Base-by-base conservation (phyloP, 2,113 vertebrate genomes). In the Malurus cyaneus region DNA sequence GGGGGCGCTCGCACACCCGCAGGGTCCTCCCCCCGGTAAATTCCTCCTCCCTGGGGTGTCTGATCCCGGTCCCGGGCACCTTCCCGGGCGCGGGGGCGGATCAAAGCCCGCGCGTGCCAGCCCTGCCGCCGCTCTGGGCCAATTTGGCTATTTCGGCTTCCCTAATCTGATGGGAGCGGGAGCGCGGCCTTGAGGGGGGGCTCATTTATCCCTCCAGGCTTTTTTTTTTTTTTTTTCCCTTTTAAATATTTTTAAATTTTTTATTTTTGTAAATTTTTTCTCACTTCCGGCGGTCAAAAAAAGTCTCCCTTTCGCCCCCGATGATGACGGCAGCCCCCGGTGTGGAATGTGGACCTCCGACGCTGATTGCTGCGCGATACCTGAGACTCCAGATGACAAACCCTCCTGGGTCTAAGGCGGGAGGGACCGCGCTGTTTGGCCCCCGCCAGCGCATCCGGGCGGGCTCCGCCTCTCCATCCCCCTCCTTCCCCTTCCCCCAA, bases 51-150 rank as follows among this genome's bases (percentile, higher is more conserved):
- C 88, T 23, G 88, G 86, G 94, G 77, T 83, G 94, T 93, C 82
- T 92, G 96, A 91, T 94, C 80, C 93, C 52, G 1, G 0, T 42
- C 72, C 89, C 93, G 3, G 91, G 21, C 60, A 80, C 91, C 89
- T 80, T 88, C 71, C 83, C 5, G 25, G 70, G 73, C 18, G 71
- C 28, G 93, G 93, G 92, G 95, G 93, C 0, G 74, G 93, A 96
- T 95, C 95, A 95, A 95, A 96, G 96, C 26, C 80, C 53, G 78
- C 93, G 73, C 89, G 91, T 96, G 96, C 89, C 96, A 53, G 69
- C 60, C 92, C 81, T 3, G 71, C 91, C 70, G 7, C 82, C 5
- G 93, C 94, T 77, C 91, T 61, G 84, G 53, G 94, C 96, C 93
- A 93, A 64, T 6, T 62, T 0, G 81, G 93, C 84, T 85, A 80